phyloP scores from a whole-genome alignment of 2,113 vertebrate genomes.

The Brachyhypopomus occidentalis region DNA sequence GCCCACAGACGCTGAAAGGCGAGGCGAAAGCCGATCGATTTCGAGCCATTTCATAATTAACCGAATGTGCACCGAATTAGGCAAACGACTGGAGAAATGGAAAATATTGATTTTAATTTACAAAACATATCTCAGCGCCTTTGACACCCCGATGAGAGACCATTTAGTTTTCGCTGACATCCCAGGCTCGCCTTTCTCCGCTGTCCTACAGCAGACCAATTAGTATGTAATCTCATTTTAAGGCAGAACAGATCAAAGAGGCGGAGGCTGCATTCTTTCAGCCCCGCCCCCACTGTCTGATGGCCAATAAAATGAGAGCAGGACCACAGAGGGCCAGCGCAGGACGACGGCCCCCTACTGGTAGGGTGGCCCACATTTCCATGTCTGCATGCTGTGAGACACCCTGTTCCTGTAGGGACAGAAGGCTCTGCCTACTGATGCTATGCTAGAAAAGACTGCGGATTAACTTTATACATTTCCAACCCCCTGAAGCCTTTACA shows the following conservation, averaged over 20 bases:
- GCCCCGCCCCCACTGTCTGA: constrained; percentile 36
- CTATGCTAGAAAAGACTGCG: constrained; percentile 35
- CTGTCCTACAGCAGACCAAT: constrained; percentile 42
- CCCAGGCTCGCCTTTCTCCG: constrained; percentile 21
- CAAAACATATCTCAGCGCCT: constrained; percentile 83
- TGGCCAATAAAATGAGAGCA: constrained; percentile 34
- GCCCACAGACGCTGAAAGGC: constrained; percentile 59
- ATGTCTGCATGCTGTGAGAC: too few species aligned
- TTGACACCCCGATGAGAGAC: constrained; percentile 75
- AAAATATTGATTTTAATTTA: constrained; percentile 95
- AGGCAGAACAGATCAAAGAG: constrained; percentile 53
- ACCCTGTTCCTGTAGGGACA: too few species aligned
- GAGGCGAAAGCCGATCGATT: constrained; percentile 82
- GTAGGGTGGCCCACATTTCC: constrained; percentile 13
- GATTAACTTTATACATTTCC: constrained; percentile 44
- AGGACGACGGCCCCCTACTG: constrained; percentile 38
- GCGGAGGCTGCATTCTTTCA: background rate
- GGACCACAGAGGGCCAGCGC: constrained; percentile 35
- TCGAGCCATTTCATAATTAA: constrained; percentile 90
- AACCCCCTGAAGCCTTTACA: constrained; percentile 5
- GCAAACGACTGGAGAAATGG: constrained; percentile 87
- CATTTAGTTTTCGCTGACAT: constrained; percentile 72
- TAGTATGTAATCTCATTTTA: constrained; percentile 60
- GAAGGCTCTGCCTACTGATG: constrained; percentile 30
- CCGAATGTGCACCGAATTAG: constrained; percentile 86